Evolutionary conservation across 2,797 vertebrate species (phyloP).

Genomic region (Anniella stebbinsi): DNA sequence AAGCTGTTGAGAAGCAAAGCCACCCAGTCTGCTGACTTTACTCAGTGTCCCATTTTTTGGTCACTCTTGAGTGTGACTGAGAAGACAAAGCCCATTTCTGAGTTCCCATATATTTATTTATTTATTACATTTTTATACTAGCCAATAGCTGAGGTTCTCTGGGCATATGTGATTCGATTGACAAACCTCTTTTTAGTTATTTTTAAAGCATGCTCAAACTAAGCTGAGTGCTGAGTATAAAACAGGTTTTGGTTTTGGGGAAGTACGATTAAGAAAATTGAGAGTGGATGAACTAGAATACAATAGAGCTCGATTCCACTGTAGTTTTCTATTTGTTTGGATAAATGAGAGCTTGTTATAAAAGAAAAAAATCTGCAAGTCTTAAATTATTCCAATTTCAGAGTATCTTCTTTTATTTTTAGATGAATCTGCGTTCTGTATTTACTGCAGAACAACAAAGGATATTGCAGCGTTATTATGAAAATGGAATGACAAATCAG

Average conservation of each 20-base stretch:
- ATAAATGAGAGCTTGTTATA: constrained; percentile 57
- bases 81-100: not conserved
- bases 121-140: too few species aligned
- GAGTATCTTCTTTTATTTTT: constrained; percentile 82
- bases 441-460: constrained; percentile 98
- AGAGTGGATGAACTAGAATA: constrained; percentile 36
- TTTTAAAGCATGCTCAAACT: constrained; percentile 21
- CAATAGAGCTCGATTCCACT: constrained; percentile 7
- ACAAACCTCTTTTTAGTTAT: not conserved
- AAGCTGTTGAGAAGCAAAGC: not conserved
- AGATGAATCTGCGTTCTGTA: constrained; percentile 99
- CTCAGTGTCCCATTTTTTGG: not conserved
- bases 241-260: not conserved
- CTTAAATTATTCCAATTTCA: constrained; percentile 74
- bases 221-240: constrained; percentile 22
- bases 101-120: too few species aligned
- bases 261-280: constrained; percentile 35
- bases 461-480: constrained; percentile 97
- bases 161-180: not conserved
- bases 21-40: not conserved
- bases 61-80: not conserved
- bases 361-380: constrained; percentile 43
- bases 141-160: too few species aligned
- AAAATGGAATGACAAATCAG: constrained; percentile 99
- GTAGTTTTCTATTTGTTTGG: constrained; percentile 24